Base-by-base conservation (phyloP, 2,797 vertebrate genomes). In the Macropus fuliginosus region DNA sequence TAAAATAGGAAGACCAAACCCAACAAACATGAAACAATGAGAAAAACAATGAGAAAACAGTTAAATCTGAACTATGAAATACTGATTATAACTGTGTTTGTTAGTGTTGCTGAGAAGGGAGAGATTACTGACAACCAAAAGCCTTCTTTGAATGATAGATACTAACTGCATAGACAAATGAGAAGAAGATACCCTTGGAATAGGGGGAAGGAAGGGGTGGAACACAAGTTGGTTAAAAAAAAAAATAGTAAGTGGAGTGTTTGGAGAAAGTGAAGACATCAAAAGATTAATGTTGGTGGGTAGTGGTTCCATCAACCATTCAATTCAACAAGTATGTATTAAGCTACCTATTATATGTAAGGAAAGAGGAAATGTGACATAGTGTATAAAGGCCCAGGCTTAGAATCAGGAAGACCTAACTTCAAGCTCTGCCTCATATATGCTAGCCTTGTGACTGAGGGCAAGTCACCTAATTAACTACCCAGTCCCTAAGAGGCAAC, bases 191-290 rank as follows among this genome's bases (percentile, higher is more conserved):
- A 29, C 5, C 1, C 0, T 10, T 4, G 46, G 66, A 5, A 9
- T 18, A 13, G 18, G 12, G 28, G 56, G 8, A 18, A 0, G 10
- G 0, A 5, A 91, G 21, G 34, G 3, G 57, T 27, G 9, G 12
- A 1, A 8, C 4, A 66, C 4, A 62, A 62, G 31, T 34, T 62
- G 34, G 62, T 74, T 21, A 56, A 56, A 56, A 24, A 56, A 57
- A 57, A 57, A 13, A 31, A 62, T 9, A 62, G 31, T 21, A 74
- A 74, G 16, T n/a, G 40, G n/a, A 74, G 66, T 74, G 16, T 40
- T 74, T 40, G 66, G n/a, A 40, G n/a, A 40, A 74, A 74, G n/a
- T 74, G 10, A 74, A 74, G n/a, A 40, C 1, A 74, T 5, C n/a
- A 66, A 74, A 74, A 74, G 16, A 74, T 40, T 31, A 74, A 40